Base-by-base conservation (phyloP, 37 sponge, comb jelly and placozoan species). In the Oscarella lobularis region DNA sequence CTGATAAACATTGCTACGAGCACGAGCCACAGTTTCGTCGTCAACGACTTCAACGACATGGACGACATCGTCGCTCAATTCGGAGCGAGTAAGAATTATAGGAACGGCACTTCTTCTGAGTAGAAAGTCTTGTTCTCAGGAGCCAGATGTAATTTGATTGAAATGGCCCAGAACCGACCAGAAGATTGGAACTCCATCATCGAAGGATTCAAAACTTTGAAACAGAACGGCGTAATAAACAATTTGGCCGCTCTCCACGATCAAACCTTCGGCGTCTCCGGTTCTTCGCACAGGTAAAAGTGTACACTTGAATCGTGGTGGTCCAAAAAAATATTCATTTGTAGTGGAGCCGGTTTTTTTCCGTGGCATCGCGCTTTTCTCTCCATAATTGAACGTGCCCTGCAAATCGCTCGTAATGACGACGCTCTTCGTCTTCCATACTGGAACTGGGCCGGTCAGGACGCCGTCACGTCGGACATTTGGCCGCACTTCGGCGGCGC, bases 41-140 rank as follows among this genome's bases (percentile, higher is more conserved):
- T 48, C 9, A 48, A 48, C 20, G 60, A 48, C 60, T 48, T 48
- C 60, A 48, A 48, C 60, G 60, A 48, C 60, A 48, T 48, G 60
- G 60, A 48, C 60, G 60, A 48, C 60, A 48, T 48, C 20, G 60
- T 20, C 20, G 60, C 60, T 48, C 14, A 48, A 20, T 48, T 48
- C 20, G 60, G 60, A 27, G 60, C 60, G 20, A 48, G 60, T 48
- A 48, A 48, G 60, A 27, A 9, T 48, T 20, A 48, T 48, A 48
- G 60, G 60, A 48, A 9, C 20, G 60, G 9, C 9, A 20, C 60
- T 48, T 27, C 60, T 27, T 48, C 60, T 48, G 60, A 20, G 9
- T 9, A 48, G 14, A 20, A 27, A 9, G 60, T 48, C 20, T 48
- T 20, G 14, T 48, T 48, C 14, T 48, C 60, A 48, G 60, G 20